These are phyloP conservation scores for Macrosteles quadrilineatus DNA, from an alignment of 1,140 invertebrate genomes.

Conservation along the genomic window DNA sequence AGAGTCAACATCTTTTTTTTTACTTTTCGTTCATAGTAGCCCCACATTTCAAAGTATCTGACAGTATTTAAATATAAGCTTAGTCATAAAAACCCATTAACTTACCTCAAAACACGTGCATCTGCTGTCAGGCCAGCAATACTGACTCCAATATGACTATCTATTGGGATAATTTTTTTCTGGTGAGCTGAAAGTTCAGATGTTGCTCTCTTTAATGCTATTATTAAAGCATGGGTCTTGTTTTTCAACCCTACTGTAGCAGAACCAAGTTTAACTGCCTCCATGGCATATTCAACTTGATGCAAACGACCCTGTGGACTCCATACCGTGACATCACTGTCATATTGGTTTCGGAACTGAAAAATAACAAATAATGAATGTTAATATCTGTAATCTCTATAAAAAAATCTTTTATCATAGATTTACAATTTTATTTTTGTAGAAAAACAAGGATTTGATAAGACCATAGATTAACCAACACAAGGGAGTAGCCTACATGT, in stretches of 20 bases:
- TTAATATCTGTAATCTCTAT: too few relatives aligned
- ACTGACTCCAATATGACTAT: constrained; percentile 93
- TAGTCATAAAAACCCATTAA: too few relatives aligned
- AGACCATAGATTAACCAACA: too few relatives aligned
- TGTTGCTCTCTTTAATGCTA: constrained; percentile 94
- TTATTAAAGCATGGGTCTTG: constrained; percentile 87
- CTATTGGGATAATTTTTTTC: constrained; percentile 96
- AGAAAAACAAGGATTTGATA: too few relatives aligned
- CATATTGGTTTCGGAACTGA: constrained; percentile 97
- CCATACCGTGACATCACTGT: constrained; percentile 99
- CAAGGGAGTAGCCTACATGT: too few relatives aligned
- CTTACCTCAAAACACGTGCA: constrained; percentile 85
- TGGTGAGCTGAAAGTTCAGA: constrained; percentile 96
- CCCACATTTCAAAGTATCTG: too few relatives aligned
- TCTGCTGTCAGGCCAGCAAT: constrained; percentile 97
- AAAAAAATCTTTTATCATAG: too few relatives aligned
- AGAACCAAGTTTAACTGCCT: constrained; percentile 97
- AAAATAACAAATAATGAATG: too few relatives aligned
- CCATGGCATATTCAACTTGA: constrained; percentile 99
- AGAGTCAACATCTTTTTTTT: too few relatives aligned
- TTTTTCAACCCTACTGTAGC: constrained; percentile 96
- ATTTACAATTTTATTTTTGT: too few relatives aligned
- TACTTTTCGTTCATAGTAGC: too few relatives aligned
- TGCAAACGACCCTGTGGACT: constrained; percentile 95
- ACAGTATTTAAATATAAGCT: too few relatives aligned